Conservation (phyloP, 1,140 invertebrate genomes). For the Oppia nitens region DNA sequence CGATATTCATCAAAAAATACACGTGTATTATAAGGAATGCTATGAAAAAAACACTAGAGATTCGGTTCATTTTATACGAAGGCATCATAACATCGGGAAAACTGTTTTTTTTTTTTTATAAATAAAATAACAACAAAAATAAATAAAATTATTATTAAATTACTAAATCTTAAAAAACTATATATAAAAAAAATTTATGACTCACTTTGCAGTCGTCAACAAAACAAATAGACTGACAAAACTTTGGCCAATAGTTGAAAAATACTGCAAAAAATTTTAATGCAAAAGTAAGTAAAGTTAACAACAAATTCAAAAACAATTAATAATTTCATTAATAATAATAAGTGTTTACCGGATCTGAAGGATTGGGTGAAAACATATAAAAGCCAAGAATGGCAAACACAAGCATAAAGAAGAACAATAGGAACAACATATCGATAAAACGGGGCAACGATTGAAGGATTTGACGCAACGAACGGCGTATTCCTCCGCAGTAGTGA, state of each 20-base stretch:
- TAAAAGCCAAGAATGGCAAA: constrained; percentile 64
- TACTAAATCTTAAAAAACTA: constrained; percentile 4
- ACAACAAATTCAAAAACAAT: background rate
- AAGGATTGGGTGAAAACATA: constrained; percentile 47
- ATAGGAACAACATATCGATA: constrained; percentile 64
- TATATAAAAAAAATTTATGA: too few relatives aligned
- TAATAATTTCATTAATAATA: background rate
- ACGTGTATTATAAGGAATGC: constrained; percentile 65
- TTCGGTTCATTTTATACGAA: constrained; percentile 56
- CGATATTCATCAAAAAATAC: constrained; percentile 78
- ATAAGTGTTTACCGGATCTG: constrained; percentile 38
- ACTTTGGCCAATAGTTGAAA: constrained; percentile 35
- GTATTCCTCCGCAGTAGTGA: constrained; percentile 50
- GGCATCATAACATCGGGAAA: constrained; percentile 90
- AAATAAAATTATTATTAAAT: constrained; percentile 4
- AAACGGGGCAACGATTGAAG: constrained; percentile 73
- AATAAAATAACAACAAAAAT: constrained; percentile 19
- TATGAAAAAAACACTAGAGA: constrained; percentile 71
- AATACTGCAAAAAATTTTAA: constrained; percentile 35
- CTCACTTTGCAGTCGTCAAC: constrained; percentile 78
- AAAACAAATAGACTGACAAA: constrained; percentile 79
- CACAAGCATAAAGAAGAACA: constrained; percentile 68
- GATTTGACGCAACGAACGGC: constrained; percentile 36
- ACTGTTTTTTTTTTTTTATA: too few relatives aligned
- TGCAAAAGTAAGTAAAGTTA: constrained; percentile 46